Evolutionary conservation across 1,140 invertebrate species (phyloP).

Genomic region (Prorops nasuta): DNA sequence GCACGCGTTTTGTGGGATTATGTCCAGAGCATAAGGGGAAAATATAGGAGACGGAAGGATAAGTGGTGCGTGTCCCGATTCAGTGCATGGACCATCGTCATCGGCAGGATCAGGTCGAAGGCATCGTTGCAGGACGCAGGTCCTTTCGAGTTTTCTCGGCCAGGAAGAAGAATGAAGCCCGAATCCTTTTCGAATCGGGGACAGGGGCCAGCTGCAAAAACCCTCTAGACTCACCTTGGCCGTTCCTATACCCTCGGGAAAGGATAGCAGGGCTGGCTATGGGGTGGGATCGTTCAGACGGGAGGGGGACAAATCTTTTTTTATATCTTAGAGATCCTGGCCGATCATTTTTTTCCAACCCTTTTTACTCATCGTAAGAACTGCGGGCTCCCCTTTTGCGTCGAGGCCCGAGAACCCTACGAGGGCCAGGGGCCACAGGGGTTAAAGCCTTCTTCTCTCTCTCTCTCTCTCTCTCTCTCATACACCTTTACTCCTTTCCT

Average conservation of each 20-base stretch:
- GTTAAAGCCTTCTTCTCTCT: constrained; percentile 8
- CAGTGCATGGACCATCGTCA: constrained; percentile 36
- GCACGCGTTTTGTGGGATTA: not conserved
- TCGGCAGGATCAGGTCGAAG: constrained; percentile 28
- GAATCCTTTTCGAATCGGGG: constrained; percentile 46
- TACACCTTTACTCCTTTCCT: not conserved
- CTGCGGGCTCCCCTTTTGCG: constrained; percentile 28
- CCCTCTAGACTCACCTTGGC: constrained; percentile 23
- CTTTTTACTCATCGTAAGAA: constrained; percentile 38
- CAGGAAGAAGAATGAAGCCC: constrained; percentile 46
- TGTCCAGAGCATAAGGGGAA: too few species aligned
- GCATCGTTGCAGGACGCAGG: constrained; percentile 47
- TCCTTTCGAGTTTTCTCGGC: constrained; percentile 53
- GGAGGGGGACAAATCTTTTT: constrained; percentile 37
- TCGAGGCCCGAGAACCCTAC: too few species aligned
- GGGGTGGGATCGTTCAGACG: not conserved
- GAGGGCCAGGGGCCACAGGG: too few species aligned
- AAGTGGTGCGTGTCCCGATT: constrained; percentile 26
- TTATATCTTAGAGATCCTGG: constrained; percentile 46
- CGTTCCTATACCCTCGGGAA: constrained; percentile 36
- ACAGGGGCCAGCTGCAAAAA: constrained; percentile 52
- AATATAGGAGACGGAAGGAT: constrained; percentile 31
- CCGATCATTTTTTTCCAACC: constrained; percentile 51
- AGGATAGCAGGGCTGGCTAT: constrained; percentile 34
- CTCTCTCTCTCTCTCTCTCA: not conserved